Conservation (phyloP, 2,797 vertebrate species). For the Karalla daura region DNA sequence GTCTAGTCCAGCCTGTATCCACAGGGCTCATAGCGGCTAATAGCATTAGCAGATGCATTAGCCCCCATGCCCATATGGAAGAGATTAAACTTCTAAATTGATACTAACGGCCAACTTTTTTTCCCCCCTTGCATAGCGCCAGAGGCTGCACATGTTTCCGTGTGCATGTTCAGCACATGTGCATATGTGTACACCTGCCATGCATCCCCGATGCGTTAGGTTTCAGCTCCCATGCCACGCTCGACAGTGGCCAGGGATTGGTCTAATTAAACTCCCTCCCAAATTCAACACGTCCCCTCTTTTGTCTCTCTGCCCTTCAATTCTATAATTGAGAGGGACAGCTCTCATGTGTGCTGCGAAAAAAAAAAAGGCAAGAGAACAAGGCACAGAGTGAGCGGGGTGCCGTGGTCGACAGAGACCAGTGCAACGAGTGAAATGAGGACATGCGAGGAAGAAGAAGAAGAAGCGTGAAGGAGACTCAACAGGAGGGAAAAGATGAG, state of each 20-base stretch:
- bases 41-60: conserved; percentile 77
- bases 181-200: conserved; percentile 10
- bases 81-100: conserved; percentile 76
- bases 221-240: conserved; percentile 1
- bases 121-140: conserved; percentile 19
- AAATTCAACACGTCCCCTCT: conserved; percentile 27
- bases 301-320: conserved; percentile 29
- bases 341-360: conserved; percentile 50
- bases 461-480: conserved; percentile 19
- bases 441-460: conserved; percentile 41
- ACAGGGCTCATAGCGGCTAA: conserved; percentile 74
- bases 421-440: conserved; percentile 46
- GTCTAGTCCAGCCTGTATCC: conserved; percentile 57
- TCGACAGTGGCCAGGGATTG: conserved; percentile 7
- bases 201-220: not conserved
- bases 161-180: not conserved
- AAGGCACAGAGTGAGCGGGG: conserved; percentile 42
- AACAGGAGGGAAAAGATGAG: conserved; percentile 49
- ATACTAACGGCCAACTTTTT: conserved; percentile 48
- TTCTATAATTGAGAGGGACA: conserved; percentile 51
- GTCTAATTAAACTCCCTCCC: conserved; percentile 13
- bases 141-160: conserved; percentile 20
- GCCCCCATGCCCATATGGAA: conserved; percentile 75
- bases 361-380: conserved; percentile 31
- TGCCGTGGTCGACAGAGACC: conserved; percentile 11